A percentile compares a stretch with the other conserved stretches of the same genome.
phyloP scores from a whole-genome alignment of 2,797 vertebrate genomes.

The Urosaurus nigricauda region DNA sequence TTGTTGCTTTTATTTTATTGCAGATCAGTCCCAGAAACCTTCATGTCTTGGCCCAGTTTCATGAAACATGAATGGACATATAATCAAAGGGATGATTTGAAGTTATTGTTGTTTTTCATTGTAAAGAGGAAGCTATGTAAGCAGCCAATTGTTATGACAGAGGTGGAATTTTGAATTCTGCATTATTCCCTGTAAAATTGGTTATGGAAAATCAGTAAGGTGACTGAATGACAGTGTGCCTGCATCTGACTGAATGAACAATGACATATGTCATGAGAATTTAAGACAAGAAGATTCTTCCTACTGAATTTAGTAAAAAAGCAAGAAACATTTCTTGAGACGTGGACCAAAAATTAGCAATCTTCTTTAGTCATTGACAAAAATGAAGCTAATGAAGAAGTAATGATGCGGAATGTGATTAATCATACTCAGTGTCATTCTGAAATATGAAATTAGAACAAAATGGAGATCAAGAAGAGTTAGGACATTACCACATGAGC shows the following conservation, averaged over 20 bases:
- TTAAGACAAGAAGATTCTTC: not conserved
- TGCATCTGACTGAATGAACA: slow-evolving; percentile 1
- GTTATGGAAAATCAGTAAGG: not conserved
- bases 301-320: not conserved
- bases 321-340: not conserved
- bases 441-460: not conserved
- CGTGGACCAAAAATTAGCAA: not conserved
- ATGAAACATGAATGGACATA: not conserved
- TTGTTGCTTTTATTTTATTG: not conserved
- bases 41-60: not conserved
- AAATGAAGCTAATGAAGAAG: slow-evolving; percentile 30
- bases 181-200: not conserved
- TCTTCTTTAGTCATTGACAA: slow-evolving; percentile 1
- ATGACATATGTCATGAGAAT: not conserved
- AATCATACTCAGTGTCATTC: slow-evolving; percentile 3
- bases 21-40: too few relatives aligned
- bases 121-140: not conserved
- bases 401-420: slow-evolving; percentile 23
- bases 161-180: not conserved
- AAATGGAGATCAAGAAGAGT: not conserved
- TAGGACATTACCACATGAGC: too few relatives aligned
- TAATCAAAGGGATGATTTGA: slow-evolving; percentile 9
- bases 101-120: not conserved
- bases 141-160: not conserved
- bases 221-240: not conserved